phyloP scores from a whole-genome alignment of 2,888 invertebrate genomes.

The Diarsia brunnea region DNA sequence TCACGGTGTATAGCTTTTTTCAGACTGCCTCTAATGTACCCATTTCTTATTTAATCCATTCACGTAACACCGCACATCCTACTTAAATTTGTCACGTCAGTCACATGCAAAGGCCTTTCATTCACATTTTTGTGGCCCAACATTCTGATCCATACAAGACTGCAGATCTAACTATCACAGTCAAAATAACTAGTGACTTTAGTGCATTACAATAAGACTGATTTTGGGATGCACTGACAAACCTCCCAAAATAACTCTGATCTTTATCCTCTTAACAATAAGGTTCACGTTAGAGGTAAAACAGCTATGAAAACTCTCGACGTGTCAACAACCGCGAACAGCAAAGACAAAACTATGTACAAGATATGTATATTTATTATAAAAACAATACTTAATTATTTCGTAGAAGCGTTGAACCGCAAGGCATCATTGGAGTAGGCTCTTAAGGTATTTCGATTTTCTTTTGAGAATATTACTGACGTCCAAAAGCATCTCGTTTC shows the following conservation, averaged over 20 bases:
- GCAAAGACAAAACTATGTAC: slow-evolving; percentile 73
- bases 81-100: too few species aligned
- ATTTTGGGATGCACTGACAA: not conserved
- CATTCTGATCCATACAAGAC: too few species aligned
- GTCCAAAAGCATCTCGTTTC: slow-evolving; percentile 87
- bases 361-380: slow-evolving; percentile 77
- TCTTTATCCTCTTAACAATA: not conserved
- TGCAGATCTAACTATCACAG: not conserved
- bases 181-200: not conserved
- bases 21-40: too few species aligned
- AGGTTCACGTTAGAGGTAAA: not conserved
- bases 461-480: slow-evolving; percentile 88
- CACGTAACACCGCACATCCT: too few species aligned
- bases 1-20: too few species aligned
- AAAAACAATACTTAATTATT: slow-evolving; percentile 65
- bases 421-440: slow-evolving; percentile 81
- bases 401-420: slow-evolving; percentile 63
- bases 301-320: not conserved
- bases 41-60: too few species aligned
- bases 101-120: too few species aligned
- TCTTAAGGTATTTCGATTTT: slow-evolving; percentile 90
- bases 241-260: not conserved
- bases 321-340: slow-evolving; percentile 47
- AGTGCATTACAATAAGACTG: not conserved
- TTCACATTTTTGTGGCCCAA: too few species aligned